Evolutionary conservation across 30 jellyfish, hydroid and myxozoan genomes (phyloP), one percentile per base, ranked within the genome.

Genomic region (Aurelia coerulea): DNA sequence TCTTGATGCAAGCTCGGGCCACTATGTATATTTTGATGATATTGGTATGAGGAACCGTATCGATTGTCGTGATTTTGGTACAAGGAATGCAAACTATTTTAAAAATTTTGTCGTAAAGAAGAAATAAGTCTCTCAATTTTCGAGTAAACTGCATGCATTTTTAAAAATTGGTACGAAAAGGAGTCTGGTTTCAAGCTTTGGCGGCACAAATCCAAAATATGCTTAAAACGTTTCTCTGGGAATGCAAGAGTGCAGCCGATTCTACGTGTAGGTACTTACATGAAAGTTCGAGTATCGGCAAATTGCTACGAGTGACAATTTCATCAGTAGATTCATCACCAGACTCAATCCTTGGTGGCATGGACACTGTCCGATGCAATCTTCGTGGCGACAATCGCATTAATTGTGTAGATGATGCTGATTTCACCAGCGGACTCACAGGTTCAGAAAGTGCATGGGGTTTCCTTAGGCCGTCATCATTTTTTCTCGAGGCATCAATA

Each of bases 341-440:
- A 33, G 88, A 68, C 8, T 68, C 88, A 79, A 85, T 76, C 29
- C 96, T 73, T 32, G 98, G 99, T 39, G 99, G 99, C 86, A 96
- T 95, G 33, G 99, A 95, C 59, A 65, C 68, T 5, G 99, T 95
- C 34, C 99, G 89, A 39, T 78, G 95, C 54, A 90, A 81, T 73
- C 87, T 84, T 52, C 91, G 65, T 31, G 93, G 91, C 10, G 91
- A 74, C 78, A 68, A 33, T 49, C 33, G 77, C 62, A 78, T 37
- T 17, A 70, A 74, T n/a, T 31, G 69, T 7, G 62, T 17, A 0
- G 70, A 11, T 46, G 88, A 79, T 32, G 91, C 60, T 15, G 96
- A 32, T 80, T 81, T 85, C 41, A 62, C 88, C 10, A 87, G 65
- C n/a, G 97, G 97, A 32, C 95, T 90, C 18, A 46, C 81, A 32